Evolutionary conservation across 2,797 vertebrate genomes (phyloP).

Genomic region (Lemur catta): DNA sequence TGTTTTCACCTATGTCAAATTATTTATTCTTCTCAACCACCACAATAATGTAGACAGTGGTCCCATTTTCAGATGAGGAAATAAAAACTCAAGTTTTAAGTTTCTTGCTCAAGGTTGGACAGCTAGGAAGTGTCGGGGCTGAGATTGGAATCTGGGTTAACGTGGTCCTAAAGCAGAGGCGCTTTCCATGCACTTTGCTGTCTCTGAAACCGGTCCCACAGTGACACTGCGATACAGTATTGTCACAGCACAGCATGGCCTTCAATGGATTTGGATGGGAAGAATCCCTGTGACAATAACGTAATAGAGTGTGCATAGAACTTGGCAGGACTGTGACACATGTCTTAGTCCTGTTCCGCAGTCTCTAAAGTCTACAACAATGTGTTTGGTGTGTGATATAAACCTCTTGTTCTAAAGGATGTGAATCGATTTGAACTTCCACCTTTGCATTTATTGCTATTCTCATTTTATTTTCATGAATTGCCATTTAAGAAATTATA

Average conservation of each 20-base stretch:
- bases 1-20: neutral
- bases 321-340: rapidly evolving
- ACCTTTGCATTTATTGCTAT: neutral
- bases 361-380: neutral
- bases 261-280: neutral
- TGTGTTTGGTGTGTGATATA: neutral
- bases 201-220: neutral
- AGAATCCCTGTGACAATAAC: neutral
- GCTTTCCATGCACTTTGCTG: neutral
- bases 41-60: neutral
- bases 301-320: neutral
- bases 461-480: neutral
- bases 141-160: rapidly evolving
- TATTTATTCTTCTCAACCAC: neutral
- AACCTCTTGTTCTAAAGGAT: neutral
- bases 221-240: rapidly evolving
- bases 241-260: neutral
- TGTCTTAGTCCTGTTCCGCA: neutral
- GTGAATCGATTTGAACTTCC: neutral
- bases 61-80: constrained; percentile 30
- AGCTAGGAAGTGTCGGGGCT: neutral
- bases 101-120: neutral
- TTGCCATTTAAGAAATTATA: neutral
- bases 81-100: neutral
- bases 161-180: rapidly evolving